Base-by-base conservation (phyloP, 1,140 invertebrate genomes). In the Argopecten irradians region DNA sequence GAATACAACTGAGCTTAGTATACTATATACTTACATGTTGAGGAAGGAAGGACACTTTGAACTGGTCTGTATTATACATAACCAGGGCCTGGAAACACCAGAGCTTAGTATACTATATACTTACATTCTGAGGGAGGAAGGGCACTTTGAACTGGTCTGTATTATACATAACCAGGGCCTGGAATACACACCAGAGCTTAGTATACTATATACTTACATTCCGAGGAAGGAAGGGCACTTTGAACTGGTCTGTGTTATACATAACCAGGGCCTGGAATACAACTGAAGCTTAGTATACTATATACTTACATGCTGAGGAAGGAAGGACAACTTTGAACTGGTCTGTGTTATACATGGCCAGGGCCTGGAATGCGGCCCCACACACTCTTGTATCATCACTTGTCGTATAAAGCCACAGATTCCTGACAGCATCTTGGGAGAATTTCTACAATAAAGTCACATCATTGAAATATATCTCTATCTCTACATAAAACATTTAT, bases 241-340 rank as follows among this genome's bases (percentile, higher is more conserved):
- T n/a, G n/a, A n/a, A n/a, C n/a, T n/a, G n/a, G n/a, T n/a, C n/a
- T n/a, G n/a, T n/a, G n/a, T n/a, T n/a, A n/a, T n/a, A n/a, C n/a
- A n/a, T n/a, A n/a, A n/a, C n/a, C n/a, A n/a, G n/a, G n/a, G n/a
- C n/a, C n/a, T n/a, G n/a, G n/a, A n/a, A n/a, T n/a, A n/a, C n/a
- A n/a, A n/a, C n/a, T n/a, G n/a, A n/a, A n/a, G n/a, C n/a, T n/a
- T n/a, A n/a, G n/a, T n/a, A n/a, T n/a, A n/a, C n/a, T n/a, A 89
- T 28, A 83, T 83, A 85, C 87, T 90, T 87, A 94, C 93, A 83
- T 91, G 41, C 87, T 55, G 83, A 34, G 93, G 92, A 5, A 94
- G 88, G 35, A 93, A 91, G n/a, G 92, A 92, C 33, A 94, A n/a
- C 91, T 34, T 89, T 91, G 83, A 94, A 94, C 22, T 91, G n/a